phyloP scores from a whole-genome alignment of 2,797 vertebrate genomes.

The Martes flavigula region DNA sequence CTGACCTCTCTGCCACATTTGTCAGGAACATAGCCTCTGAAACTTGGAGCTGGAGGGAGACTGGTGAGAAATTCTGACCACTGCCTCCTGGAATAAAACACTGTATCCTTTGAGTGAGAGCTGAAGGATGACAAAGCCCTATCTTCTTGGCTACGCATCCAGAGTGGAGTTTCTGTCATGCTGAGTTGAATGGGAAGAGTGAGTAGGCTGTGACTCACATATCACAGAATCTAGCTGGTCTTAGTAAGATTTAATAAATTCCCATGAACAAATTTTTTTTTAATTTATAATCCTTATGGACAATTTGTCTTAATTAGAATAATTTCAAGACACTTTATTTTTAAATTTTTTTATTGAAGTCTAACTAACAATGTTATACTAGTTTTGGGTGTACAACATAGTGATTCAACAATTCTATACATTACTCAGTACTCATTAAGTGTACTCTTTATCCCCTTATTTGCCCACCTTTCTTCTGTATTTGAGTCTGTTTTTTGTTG shows the following conservation, averaged over 20 bases:
- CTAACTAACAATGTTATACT: neutral
- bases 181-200: neutral
- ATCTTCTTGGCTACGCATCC: neutral
- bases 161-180: neutral
- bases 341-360: neutral
- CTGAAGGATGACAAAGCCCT: neutral
- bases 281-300: neutral
- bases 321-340: neutral
- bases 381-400: neutral
- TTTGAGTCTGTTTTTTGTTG: neutral
- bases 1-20: neutral
- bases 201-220: rapidly evolving
- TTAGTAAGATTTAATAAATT: neutral
- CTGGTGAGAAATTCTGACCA: neutral
- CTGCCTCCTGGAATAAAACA: neutral
- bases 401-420: neutral
- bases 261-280: neutral
- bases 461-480: neutral
- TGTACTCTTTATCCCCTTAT: neutral
- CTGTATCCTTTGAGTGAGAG: neutral
- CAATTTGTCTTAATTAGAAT: neutral
- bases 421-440: neutral
- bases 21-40: neutral
- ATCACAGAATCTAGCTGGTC: neutral
- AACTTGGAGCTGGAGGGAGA: neutral